phyloP scores from a whole-genome alignment of 2,113 vertebrate genomes.

The Hippoglossus stenolepis region DNA sequence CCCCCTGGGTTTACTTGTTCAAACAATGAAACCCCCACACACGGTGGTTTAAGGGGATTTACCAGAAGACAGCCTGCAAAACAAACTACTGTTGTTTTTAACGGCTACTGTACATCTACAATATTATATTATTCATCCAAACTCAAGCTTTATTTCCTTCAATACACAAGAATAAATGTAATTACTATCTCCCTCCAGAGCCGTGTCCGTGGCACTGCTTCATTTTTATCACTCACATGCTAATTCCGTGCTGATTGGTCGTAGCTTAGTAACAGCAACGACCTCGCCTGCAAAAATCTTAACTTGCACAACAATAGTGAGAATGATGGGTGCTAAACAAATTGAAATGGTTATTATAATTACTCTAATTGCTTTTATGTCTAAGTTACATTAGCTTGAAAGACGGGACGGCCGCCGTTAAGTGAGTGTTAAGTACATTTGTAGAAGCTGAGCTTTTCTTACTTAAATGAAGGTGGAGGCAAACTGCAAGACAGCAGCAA shows the following conservation, averaged over 20 bases:
- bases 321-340: constrained; percentile 57
- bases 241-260: constrained; percentile 56
- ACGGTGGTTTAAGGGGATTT: background rate
- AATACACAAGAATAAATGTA: constrained; percentile 2
- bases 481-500: constrained; percentile 17
- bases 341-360: constrained; percentile 62
- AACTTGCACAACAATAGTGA: constrained; percentile 64
- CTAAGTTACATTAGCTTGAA: constrained; percentile 45
- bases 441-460: constrained; percentile 51
- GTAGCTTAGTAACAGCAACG: constrained; percentile 54
- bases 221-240: constrained; percentile 47
- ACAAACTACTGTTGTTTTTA: background rate
- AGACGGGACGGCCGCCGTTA: constrained; percentile 31
- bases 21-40: constrained; percentile 12
- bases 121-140: background rate
- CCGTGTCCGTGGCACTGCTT: background rate
- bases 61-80: background rate
- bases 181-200: background rate
- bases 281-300: constrained; percentile 42
- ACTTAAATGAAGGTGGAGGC: constrained; percentile 48
- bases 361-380: constrained; percentile 35
- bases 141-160: background rate
- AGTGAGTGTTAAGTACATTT: constrained; percentile 42
- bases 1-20: background rate
- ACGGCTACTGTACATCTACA: background rate